These are phyloP conservation scores for Heliothis virescens DNA, from an alignment of 1,140 invertebrate species.

Conservation along the genomic window DNA sequence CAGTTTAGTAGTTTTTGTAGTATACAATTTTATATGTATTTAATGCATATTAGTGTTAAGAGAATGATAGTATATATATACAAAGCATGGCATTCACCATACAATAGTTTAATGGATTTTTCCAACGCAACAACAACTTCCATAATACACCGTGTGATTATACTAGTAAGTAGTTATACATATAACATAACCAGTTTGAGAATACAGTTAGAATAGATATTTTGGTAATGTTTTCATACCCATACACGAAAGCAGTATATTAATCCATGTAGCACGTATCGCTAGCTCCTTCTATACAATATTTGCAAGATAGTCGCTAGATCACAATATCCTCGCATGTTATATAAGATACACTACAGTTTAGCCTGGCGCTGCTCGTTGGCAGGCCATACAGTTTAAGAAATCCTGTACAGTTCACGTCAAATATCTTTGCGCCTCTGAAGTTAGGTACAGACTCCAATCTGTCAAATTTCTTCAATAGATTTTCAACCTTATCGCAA, in stretches of 20 bases:
- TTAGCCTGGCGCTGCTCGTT: too few species aligned
- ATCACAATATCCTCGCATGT: too few species aligned
- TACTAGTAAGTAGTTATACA: not conserved
- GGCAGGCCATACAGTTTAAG: too few species aligned
- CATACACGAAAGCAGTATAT: not conserved
- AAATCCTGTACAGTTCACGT: too few species aligned
- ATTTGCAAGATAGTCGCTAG: too few species aligned
- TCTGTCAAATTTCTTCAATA: too few species aligned
- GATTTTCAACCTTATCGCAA: too few species aligned
- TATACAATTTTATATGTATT: constrained; percentile 45
- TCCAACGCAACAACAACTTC: not conserved
- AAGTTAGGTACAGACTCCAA: too few species aligned
- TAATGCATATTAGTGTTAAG: constrained; percentile 33
- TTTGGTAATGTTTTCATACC: not conserved
- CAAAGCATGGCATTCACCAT: not conserved
- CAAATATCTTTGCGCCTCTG: too few species aligned
- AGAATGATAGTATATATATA: not conserved
- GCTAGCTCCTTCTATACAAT: too few species aligned
- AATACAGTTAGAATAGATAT: not conserved
- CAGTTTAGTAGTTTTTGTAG: not conserved
- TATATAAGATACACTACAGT: too few species aligned
- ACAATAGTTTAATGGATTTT: not conserved
- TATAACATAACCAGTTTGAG: not conserved
- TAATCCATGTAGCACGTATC: too few species aligned
- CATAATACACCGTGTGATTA: not conserved